Base-by-base conservation (phyloP, 2,888 invertebrate species). In the Margaritifera margaritifera region DNA sequence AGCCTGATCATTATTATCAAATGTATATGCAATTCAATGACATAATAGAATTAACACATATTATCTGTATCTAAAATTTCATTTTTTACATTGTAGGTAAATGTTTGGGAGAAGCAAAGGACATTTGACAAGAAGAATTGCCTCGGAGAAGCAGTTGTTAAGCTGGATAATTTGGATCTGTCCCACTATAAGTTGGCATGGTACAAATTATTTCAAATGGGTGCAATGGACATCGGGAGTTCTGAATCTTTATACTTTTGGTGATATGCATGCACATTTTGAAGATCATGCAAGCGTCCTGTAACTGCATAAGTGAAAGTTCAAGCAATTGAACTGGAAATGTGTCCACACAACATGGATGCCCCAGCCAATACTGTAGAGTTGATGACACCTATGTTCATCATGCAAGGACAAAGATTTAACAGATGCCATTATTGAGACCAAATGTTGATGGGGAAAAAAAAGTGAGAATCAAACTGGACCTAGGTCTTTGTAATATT, bases 21-120 rank as follows among this genome's bases (percentile, higher is more conserved):
- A 55, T 4, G 20, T 15, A 0, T 11, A n/a, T 51, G n/a, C n/a
- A n/a, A n/a, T n/a, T n/a, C n/a, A n/a, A n/a, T n/a, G n/a, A n/a
- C n/a, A n/a, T n/a, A n/a, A n/a, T n/a, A n/a, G n/a, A 27, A 4
- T 27, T 18, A 24, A 11, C 6, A 42, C 8, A 42, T 55, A 20
- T 22, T 55, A n/a, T 55, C 24, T 55, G 20, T 20, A 19, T 24
- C n/a, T 24, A 57, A 1, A 62, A 24, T 31, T 55, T 42, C 19
- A 53, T n/a, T 25, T 57, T 53, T 62, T 64, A 52, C 60, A 24
- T 74, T 79, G 15, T 78, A 90, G 89, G 84, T 96, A 66, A 96
- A 96, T 94, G 92, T 97, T 62, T 97, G 97, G 96, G 96, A 96
- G 87, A 93, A 95, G 72, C 95, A 95, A 87, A 95, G 95, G 89